Conservation (phyloP, 2,888 invertebrate species). For the Theretra japonica region DNA sequence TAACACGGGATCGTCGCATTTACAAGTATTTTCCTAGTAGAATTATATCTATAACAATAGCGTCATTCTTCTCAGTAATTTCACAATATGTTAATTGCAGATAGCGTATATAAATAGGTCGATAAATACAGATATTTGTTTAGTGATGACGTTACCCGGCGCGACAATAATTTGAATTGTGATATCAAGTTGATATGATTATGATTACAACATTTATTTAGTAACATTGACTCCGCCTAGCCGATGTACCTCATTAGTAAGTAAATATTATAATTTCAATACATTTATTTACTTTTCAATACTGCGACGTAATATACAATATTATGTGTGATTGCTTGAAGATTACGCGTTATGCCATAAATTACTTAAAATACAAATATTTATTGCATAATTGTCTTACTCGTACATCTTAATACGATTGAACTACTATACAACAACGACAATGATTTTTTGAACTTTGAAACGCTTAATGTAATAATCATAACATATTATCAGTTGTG, state of each 20-base stretch:
- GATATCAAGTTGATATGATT: conserved; percentile 20
- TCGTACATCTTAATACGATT: no score
- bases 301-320: no score
- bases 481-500: no score
- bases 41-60: background rate
- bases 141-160: conserved; percentile 14
- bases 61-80: background rate
- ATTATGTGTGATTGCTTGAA: no score
- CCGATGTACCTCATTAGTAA: background rate
- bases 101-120: conserved; percentile 32
- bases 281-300: background rate
- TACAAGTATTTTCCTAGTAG: no score
- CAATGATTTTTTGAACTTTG: no score
- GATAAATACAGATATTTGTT: conserved; percentile 9
- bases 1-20: no score
- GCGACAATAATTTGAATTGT: conserved; percentile 21
- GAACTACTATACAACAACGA: no score
- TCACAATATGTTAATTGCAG: conserved; percentile 17
- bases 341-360: no score
- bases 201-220: conserved; percentile 10
- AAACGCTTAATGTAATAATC: no score
- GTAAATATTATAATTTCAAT: background rate
- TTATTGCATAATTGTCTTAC: no score
- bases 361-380: no score
- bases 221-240: background rate